These are phyloP conservation scores for Rhynchophorus ferrugineus DNA, from an alignment of 1,140 invertebrate genomes.

Conservation along the genomic window DNA sequence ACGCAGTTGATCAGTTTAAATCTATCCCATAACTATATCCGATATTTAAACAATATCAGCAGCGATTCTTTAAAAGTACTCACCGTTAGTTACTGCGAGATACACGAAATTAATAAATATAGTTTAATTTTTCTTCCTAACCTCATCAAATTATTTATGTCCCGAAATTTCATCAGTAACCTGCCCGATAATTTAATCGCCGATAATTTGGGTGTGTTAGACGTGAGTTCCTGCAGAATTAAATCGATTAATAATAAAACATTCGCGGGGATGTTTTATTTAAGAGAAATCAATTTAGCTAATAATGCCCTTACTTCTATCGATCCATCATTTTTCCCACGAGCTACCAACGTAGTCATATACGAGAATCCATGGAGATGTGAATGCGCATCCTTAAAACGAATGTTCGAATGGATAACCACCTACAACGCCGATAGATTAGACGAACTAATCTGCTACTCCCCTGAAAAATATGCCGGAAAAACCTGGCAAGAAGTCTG, in stretches of 20 bases:
- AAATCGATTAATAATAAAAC: slow-evolving; percentile 47
- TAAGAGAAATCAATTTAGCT: slow-evolving; percentile 51
- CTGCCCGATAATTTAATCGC: slow-evolving; percentile 51
- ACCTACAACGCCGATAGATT: slow-evolving; percentile 48
- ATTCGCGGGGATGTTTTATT: slow-evolving; percentile 47
- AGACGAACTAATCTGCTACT: slow-evolving; percentile 48
- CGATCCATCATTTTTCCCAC: slow-evolving; percentile 50
- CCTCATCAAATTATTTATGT: slow-evolving; percentile 48
- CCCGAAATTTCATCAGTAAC: slow-evolving; percentile 48
- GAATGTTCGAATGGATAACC: slow-evolving; percentile 53
- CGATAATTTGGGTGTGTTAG: slow-evolving; percentile 47
- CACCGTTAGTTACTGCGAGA: slow-evolving; percentile 55
- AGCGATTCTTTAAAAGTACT: slow-evolving; percentile 47
- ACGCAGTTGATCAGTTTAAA: slow-evolving; percentile 49
- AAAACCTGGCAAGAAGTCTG: slow-evolving; percentile 60
- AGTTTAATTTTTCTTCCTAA: slow-evolving; percentile 47
- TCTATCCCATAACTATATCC: slow-evolving; percentile 58
- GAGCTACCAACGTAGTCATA: slow-evolving; percentile 47
- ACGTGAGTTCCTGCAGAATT: slow-evolving; percentile 50
- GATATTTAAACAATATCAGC: slow-evolving; percentile 47
- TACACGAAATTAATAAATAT: slow-evolving; percentile 45
- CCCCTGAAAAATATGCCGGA: slow-evolving; percentile 49
- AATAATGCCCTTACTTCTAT: slow-evolving; percentile 59
- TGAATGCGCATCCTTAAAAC: slow-evolving; percentile 52
- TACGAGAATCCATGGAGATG: slow-evolving; percentile 67